phyloP scores from a whole-genome alignment of 2,888 invertebrate species.

The Halictus ligatus region DNA sequence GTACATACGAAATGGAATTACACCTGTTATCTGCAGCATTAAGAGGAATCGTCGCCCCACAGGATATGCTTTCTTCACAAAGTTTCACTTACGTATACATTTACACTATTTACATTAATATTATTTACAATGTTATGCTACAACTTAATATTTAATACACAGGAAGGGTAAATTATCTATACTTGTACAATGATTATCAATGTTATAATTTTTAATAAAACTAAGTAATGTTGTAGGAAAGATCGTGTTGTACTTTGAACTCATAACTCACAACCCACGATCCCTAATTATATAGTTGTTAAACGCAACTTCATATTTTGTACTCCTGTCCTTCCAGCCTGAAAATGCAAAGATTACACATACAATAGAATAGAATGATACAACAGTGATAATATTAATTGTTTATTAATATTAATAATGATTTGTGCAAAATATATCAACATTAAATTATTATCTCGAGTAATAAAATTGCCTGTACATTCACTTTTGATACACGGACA shows the following conservation, averaged over 20 bases:
- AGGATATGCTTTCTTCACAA: not conserved
- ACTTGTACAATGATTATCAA: constrained; percentile 68
- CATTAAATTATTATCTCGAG: constrained; percentile 78
- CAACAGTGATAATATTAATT: constrained; percentile 64
- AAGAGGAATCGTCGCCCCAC: not conserved
- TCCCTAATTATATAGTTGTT: not conserved
- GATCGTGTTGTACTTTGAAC: not conserved
- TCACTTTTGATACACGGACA: constrained; percentile 69
- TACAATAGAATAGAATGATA: constrained; percentile 23
- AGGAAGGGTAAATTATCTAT: constrained; percentile 73
- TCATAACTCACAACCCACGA: constrained; percentile 32
- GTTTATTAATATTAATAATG: constrained; percentile 76
- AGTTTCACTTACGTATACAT: not conserved
- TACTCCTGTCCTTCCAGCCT: not conserved
- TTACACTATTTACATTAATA: constrained; percentile 8
- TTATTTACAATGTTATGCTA: constrained; percentile 16
- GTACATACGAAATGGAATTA: not conserved
- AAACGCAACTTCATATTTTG: not conserved
- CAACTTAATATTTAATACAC: constrained; percentile 72
- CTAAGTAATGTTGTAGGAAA: constrained; percentile 65
- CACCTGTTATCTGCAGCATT: not conserved
- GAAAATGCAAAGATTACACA: constrained; percentile 13
- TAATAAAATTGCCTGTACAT: constrained; percentile 77
- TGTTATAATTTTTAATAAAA: constrained; percentile 75
- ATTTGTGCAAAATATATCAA: constrained; percentile 81